Evolutionary conservation across 2,888 invertebrate genomes (phyloP).

Genomic region (Eutolmus rufibarbis): DNA sequence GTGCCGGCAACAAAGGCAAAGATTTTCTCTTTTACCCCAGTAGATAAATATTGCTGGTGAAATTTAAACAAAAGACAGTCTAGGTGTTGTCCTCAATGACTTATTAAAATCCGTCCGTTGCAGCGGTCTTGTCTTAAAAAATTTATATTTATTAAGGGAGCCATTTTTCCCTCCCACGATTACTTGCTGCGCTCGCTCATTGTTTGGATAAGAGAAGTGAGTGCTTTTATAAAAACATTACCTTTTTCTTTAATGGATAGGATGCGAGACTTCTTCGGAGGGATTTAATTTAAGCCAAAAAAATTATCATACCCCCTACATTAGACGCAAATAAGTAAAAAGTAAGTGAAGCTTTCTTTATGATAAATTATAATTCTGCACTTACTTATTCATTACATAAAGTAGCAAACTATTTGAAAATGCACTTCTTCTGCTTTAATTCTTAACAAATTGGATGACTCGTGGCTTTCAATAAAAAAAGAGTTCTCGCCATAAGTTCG

Average conservation of each 20-base stretch:
- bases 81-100: constrained; percentile 6
- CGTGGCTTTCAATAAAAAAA: too few species aligned
- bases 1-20: neutral
- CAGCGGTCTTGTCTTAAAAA: neutral
- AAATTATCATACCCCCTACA: neutral
- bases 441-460: too few species aligned
- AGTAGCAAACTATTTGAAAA: too few species aligned
- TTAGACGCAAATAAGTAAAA: too few species aligned
- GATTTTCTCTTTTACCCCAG: neutral
- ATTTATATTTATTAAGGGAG: neutral
- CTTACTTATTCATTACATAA: too few species aligned
- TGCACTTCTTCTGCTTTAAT: too few species aligned
- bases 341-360: neutral
- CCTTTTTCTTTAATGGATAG: neutral
- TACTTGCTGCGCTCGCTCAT: neutral
- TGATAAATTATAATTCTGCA: too few species aligned
- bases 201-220: neutral
- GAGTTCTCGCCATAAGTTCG: too few species aligned
- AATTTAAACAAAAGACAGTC: constrained; percentile 3
- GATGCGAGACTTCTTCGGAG: neutral
- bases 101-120: constrained; percentile 1
- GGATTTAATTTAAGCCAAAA: neutral
- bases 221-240: neutral
- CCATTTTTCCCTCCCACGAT: neutral
- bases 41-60: neutral